phyloP scores from a whole-genome alignment of 1,140 invertebrate genomes.

The Cherax quadricarinatus region DNA sequence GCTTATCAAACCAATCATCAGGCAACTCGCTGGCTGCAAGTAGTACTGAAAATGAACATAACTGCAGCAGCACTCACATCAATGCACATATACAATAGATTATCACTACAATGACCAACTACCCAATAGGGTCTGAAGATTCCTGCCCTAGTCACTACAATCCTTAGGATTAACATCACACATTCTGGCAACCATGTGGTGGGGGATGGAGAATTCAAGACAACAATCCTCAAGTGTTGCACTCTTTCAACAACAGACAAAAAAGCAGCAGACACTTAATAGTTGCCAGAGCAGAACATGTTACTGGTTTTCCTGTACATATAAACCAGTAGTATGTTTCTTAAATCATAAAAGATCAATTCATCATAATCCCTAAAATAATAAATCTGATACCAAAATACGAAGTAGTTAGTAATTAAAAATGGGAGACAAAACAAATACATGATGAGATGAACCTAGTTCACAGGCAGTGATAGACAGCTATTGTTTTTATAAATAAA shows the following conservation, averaged over 20 bases:
- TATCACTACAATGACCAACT: slow-evolving; percentile 15
- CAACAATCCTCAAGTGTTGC: neutral
- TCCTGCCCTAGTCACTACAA: neutral
- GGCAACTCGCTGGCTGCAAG: neutral
- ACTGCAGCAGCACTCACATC: neutral
- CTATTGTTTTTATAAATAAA: neutral
- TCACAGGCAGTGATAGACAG: slow-evolving; percentile 3
- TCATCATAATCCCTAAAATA: too few relatives aligned
- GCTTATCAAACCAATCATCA: neutral
- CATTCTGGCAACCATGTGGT: neutral
- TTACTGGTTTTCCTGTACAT: neutral
- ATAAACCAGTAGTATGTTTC: neutral
- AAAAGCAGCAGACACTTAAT: too few relatives aligned
- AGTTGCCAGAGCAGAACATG: neutral
- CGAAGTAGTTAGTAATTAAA: too few relatives aligned
- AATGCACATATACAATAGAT: neutral
- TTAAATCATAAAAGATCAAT: neutral
- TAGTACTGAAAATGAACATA: neutral
- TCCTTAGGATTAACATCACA: slow-evolving; percentile 9
- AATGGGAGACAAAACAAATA: neutral
- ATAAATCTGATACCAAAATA: too few relatives aligned
- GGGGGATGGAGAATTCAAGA: neutral
- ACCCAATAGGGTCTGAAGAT: slow-evolving; percentile 7
- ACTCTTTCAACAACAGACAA: neutral
- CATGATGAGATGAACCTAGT: neutral